These are phyloP conservation scores for Pluvianellus socialis DNA, from an alignment of 2,113 vertebrate genomes.

Conservation along the genomic window DNA sequence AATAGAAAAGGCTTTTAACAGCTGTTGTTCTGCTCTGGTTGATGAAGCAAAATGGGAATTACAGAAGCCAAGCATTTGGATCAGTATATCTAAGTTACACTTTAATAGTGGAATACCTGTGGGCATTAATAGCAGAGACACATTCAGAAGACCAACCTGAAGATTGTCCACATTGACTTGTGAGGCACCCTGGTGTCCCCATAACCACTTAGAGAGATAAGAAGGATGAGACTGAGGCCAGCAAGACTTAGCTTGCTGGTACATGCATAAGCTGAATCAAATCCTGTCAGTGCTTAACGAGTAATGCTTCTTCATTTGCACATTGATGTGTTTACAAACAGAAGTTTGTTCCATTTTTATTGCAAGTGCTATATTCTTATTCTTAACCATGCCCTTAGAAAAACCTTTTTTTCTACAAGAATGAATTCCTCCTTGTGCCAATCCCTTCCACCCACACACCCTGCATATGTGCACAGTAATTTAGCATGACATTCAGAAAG, in stretches of 20 bases:
- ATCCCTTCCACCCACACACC: background rate
- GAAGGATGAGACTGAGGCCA: background rate
- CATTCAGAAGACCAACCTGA: slow-evolving; percentile 18
- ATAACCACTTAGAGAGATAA: background rate
- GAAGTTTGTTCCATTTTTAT: background rate
- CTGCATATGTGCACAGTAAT: background rate
- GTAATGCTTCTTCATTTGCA: slow-evolving; percentile 13
- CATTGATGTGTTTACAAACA: background rate
- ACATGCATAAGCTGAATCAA: background rate
- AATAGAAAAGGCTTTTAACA: background rate
- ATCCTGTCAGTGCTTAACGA: background rate
- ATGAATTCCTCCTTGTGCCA: background rate
- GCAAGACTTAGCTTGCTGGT: background rate
- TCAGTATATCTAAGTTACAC: slow-evolving; percentile 7
- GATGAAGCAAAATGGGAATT: slow-evolving; percentile 10
- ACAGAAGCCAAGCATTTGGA: background rate
- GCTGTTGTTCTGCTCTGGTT: background rate
- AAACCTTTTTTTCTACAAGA: background rate
- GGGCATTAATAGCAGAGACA: slow-evolving; percentile 45
- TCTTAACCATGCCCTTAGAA: background rate
- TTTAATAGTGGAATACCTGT: slow-evolving; percentile 38
- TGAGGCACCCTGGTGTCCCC: background rate
- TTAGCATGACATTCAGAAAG: slow-evolving; percentile 44
- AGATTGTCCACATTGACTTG: slow-evolving; percentile 4
- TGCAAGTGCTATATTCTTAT: background rate